Percentiles rank a stretch among this genome's conserved stretches.
Evolutionary conservation across 2,797 vertebrate genomes (phyloP).

Genomic region (Pipistrellus nathusii): DNA sequence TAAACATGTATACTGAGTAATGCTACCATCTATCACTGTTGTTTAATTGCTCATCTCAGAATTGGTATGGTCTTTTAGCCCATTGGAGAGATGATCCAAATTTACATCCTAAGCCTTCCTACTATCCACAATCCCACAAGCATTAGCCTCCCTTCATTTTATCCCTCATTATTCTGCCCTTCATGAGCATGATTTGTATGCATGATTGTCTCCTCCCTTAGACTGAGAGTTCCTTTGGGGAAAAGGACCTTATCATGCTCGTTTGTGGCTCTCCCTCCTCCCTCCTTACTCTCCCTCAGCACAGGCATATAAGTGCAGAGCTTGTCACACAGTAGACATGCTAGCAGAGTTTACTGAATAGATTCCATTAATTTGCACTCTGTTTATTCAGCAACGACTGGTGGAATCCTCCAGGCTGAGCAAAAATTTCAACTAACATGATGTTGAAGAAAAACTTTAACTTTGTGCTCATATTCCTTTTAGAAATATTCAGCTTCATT

Average conservation of each 20-base stretch:
- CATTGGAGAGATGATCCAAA: neutral
- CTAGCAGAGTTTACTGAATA: neutral
- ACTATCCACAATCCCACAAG: neutral
- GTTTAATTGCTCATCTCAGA: neutral
- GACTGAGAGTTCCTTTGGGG: neutral
- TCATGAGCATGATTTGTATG: neutral
- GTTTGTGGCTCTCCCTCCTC: neutral
- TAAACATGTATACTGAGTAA: neutral
- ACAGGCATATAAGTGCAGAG: neutral
- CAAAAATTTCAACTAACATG: slow-evolving; percentile 22
- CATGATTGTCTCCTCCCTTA: neutral
- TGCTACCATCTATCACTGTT: neutral
- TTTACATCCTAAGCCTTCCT: neutral
- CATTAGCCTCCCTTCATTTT: neutral
- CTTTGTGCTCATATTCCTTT: neutral
- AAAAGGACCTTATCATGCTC: neutral
- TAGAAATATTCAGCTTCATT: neutral
- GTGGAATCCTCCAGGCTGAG: slow-evolving; percentile 17
- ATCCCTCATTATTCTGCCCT: neutral
- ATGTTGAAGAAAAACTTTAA: slow-evolving; percentile 11
- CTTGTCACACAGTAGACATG: neutral
- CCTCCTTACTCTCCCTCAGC: neutral
- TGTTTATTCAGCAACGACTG: slow-evolving; percentile 13
- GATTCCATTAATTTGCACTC: slow-evolving; percentile 24
- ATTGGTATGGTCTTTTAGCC: neutral